These are phyloP conservation scores for Rhimphoctona megacephalus DNA, from an alignment of 2,888 invertebrate species.

Conservation along the genomic window DNA sequence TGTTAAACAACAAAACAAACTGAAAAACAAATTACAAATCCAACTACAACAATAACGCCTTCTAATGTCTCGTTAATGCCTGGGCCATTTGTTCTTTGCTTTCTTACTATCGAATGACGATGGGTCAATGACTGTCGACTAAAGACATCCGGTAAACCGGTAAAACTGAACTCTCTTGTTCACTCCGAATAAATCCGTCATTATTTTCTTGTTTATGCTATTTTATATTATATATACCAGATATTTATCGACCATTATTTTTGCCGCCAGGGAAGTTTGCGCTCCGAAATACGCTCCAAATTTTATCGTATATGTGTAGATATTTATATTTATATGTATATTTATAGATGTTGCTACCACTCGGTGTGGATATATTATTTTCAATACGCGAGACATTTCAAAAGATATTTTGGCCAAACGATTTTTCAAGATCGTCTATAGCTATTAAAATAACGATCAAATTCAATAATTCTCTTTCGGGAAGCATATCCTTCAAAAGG, in stretches of 20 bases:
- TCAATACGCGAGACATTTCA: slow-evolving; percentile 16
- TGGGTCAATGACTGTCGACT: slow-evolving; percentile 60
- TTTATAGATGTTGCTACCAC: slow-evolving; percentile 5
- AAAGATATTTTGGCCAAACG: background rate
- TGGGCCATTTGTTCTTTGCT: slow-evolving; percentile 67
- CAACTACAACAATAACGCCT: slow-evolving; percentile 36
- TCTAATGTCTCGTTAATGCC: slow-evolving; percentile 66
- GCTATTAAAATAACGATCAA: background rate
- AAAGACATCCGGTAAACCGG: slow-evolving; percentile 65
- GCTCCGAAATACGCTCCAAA: slow-evolving; percentile 55
- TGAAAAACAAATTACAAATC: slow-evolving; percentile 33
- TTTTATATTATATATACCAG: slow-evolving; percentile 49
- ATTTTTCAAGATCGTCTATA: background rate
- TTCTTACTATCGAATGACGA: slow-evolving; percentile 63
- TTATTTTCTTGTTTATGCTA: slow-evolving; percentile 53
- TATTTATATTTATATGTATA: slow-evolving; percentile 27
- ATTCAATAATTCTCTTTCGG: background rate
- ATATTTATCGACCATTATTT: slow-evolving; percentile 17
- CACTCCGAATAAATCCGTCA: slow-evolving; percentile 66
- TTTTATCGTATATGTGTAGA: slow-evolving; percentile 25
- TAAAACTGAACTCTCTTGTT: slow-evolving; percentile 65
- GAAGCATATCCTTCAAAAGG: background rate
- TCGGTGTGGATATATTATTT: slow-evolving; percentile 28
- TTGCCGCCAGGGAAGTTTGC: slow-evolving; percentile 51
- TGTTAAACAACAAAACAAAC: slow-evolving; percentile 49